Conservation (phyloP, 2,888 invertebrate species). For the Polydrusus tereticollis region DNA sequence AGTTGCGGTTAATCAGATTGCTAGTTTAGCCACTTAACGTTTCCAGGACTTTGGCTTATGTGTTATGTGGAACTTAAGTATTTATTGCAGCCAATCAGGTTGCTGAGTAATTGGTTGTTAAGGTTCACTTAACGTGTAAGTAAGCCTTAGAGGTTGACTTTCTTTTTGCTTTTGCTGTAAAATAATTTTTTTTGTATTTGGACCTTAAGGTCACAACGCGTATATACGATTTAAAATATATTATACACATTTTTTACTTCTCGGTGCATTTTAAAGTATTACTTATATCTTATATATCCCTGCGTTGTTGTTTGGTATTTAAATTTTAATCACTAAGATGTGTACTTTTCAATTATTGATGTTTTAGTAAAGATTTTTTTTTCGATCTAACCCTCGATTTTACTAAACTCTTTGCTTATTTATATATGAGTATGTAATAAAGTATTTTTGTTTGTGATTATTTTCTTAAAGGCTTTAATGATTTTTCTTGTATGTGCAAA, state of each 20-base stretch:
- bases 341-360: background rate
- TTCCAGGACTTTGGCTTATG: too few relatives aligned
- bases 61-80: too few relatives aligned
- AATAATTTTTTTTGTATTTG: background rate
- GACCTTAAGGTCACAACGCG: background rate
- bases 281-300: background rate
- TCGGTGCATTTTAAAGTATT: background rate
- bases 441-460: slow-evolving; percentile 24
- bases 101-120: background rate
- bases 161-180: background rate
- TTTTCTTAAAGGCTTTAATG: slow-evolving; percentile 29
- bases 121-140: background rate
- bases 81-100: too few relatives aligned
- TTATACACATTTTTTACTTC: background rate
- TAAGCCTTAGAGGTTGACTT: background rate
- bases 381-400: background rate
- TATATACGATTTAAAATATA: background rate
- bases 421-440: background rate
- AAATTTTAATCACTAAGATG: background rate
- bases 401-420: background rate
- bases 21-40: too few relatives aligned
- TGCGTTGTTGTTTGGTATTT: background rate
- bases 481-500: slow-evolving; percentile 21
- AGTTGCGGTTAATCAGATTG: too few relatives aligned
- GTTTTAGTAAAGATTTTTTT: background rate